Percentiles rank a stretch among this genome's conserved stretches.
Evolutionary conservation across 2,797 vertebrate species (phyloP).

Genomic region (Mus spretus): DNA sequence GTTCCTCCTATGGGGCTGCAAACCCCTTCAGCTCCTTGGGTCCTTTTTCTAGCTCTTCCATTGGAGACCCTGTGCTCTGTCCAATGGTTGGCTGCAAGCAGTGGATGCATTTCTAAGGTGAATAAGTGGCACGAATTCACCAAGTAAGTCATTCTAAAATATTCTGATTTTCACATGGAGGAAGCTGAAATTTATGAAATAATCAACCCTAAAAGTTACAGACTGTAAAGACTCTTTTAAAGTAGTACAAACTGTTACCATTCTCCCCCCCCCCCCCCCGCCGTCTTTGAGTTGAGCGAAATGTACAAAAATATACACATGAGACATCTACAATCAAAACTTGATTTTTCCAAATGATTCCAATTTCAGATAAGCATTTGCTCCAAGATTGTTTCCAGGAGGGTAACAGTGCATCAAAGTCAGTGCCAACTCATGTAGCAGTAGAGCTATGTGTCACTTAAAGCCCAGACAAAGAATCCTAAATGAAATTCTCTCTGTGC

Average conservation of each 20-base stretch:
- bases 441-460: background rate
- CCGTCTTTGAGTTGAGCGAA: background rate
- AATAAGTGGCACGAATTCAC: background rate
- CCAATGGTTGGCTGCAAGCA: no score
- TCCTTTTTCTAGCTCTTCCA: no score
- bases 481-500: slow-evolving; percentile 14
- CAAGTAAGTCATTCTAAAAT: background rate
- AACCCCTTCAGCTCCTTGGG: no score
- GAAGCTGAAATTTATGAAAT: slow-evolving; percentile 42
- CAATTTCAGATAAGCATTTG: slow-evolving; percentile 71
- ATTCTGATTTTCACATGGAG: slow-evolving; percentile 15
- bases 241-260: slow-evolving; percentile 10
- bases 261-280: background rate
- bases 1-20: no score
- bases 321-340: background rate
- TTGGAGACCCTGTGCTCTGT: no score
- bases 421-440: background rate
- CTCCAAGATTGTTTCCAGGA: slow-evolving; percentile 21
- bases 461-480: background rate
- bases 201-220: background rate
- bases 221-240: background rate
- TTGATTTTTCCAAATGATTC: slow-evolving; percentile 50
- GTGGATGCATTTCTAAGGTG: background rate
- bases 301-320: background rate
- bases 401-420: background rate